Evolutionary conservation across 1,140 invertebrate genomes (phyloP), one percentile per base, ranked within the genome.

Genomic region (Leptinotarsa undecemlineata): DNA sequence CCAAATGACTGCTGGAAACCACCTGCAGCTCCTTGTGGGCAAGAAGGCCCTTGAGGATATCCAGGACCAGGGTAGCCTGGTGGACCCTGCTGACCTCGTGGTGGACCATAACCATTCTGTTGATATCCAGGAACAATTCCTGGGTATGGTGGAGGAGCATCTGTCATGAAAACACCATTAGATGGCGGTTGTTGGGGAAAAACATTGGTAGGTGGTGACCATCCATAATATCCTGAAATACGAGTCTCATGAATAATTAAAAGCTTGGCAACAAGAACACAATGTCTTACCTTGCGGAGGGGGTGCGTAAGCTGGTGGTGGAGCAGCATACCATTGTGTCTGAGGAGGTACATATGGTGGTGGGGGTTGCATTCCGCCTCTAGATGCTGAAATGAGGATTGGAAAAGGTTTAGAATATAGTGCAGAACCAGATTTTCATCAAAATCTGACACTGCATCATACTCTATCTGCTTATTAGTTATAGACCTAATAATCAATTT

Each of bases 101-200:
- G 67, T 19, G 77, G 77, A 14, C 79, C 79, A 71, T 80, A 79
- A 21, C 79, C 79, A 66, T 79, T 77, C 20, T 76, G 74, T 23
- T 80, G 77, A 47, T 72, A 76, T 19, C 66, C 74, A 20, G 74
- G 77, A 66, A 82, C 85, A 77, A 98, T 92, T 62, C 96, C 96
- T 63, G 96, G 96, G 87, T 98, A 98, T 1, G 97, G 96, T 72
- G 96, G 96, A n/a, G 97, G 96, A 82, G 91, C 94, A 81, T 95
- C 93, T 11, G 92, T 95, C 89, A 96, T 95, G 82, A 91, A 99
- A 4, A 99, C 96, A 62, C 91, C 91, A 83, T 96, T 94, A 48
- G 93, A 93, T 89, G 90, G 84, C 64, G 90, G 90, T 68, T 90
- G 89, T 77, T 90, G 86, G 2, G 89, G 90, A 80, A 91, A 91